Conservation (phyloP, 2,888 invertebrate genomes). For the Nematopogon swammerdamellus region DNA sequence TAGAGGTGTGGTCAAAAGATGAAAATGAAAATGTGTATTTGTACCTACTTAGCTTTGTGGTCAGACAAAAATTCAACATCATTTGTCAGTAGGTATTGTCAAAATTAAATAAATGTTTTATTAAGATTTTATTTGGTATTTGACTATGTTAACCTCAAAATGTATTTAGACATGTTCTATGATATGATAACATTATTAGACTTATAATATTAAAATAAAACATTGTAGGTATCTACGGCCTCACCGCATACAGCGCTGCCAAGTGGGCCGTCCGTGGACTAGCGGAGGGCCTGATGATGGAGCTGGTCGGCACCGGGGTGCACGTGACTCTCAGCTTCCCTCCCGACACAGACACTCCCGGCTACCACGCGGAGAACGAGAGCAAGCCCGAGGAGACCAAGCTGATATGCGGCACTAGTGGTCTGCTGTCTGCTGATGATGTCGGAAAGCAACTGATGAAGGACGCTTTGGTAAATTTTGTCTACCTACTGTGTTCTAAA, state of each 20-base stretch:
- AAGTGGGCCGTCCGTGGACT: conserved; percentile 96
- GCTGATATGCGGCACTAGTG: conserved; percentile 78
- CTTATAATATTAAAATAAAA: no score
- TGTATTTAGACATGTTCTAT: no score
- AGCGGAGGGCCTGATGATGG: conserved; percentile 94
- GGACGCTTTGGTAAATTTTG: conserved; percentile 69
- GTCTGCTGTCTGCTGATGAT: conserved; percentile 70
- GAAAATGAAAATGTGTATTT: no score
- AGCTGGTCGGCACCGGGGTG: conserved; percentile 79
- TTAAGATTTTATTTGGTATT: no score
- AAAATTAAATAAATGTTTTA: no score
- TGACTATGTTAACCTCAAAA: no score
- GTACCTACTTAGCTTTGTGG: no score
- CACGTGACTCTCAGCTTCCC: conserved; percentile 84
- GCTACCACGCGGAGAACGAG: conserved; percentile 82
- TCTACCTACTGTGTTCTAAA: background rate
- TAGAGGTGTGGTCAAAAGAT: no score
- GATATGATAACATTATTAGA: no score
- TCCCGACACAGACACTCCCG: conserved; percentile 97
- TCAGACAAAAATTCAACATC: no score
- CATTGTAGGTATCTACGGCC: conserved; percentile 81
- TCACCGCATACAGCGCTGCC: conserved; percentile 85
- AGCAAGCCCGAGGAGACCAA: conserved; percentile 86
- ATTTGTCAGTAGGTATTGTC: no score
- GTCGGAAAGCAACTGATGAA: conserved; percentile 77